These are phyloP conservation scores for Coptodon rendalli DNA, from an alignment of 2,113 vertebrate genomes.

Conservation along the genomic window DNA sequence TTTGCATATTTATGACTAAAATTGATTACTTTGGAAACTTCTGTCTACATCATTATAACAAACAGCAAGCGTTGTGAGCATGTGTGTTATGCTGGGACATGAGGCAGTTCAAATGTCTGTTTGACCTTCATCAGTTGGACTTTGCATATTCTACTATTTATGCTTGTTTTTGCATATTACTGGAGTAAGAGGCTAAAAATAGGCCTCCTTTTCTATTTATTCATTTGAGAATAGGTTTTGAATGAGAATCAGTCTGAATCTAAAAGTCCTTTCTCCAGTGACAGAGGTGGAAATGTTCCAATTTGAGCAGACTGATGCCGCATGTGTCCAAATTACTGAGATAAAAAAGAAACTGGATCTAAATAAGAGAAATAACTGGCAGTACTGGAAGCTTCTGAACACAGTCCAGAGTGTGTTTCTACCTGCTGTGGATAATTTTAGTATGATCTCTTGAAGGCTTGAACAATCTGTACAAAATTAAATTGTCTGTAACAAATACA, in stretches of 20 bases:
- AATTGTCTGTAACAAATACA: background rate
- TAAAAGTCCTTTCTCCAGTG: background rate
- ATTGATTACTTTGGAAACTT: background rate
- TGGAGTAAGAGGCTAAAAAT: background rate
- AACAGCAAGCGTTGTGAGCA: background rate
- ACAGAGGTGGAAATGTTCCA: background rate
- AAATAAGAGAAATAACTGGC: background rate
- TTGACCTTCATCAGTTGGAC: background rate
- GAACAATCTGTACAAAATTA: background rate
- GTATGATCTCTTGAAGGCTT: background rate
- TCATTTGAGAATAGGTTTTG: background rate
- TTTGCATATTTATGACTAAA: background rate
- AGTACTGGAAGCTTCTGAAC: background rate
- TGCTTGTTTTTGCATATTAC: background rate
- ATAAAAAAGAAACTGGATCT: background rate
- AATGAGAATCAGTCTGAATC: background rate
- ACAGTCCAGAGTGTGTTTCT: background rate
- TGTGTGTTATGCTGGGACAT: background rate
- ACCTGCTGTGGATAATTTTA: background rate
- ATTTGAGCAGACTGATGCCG: background rate
- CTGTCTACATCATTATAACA: background rate
- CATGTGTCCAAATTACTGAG: background rate
- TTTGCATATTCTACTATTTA: background rate
- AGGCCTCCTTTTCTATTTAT: background rate
- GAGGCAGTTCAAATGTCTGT: background rate